Conservation (phyloP, 2,888 invertebrate genomes). For the Pollenia labialis region DNA sequence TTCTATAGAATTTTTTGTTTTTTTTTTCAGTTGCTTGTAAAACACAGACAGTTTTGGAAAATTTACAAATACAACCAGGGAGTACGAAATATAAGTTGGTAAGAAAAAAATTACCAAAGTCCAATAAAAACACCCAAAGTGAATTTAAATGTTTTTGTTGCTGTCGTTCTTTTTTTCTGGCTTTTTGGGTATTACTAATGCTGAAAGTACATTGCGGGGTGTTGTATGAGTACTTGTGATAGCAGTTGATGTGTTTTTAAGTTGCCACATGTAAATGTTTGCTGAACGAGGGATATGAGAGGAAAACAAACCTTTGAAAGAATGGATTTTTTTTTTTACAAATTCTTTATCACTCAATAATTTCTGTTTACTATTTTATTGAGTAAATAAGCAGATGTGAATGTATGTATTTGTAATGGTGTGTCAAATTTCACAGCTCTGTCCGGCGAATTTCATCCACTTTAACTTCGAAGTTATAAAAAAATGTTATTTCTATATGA, state of each 20-base stretch:
- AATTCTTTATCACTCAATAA: too few species aligned
- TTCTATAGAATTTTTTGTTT: conserved; percentile 42
- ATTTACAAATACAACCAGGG: conserved; percentile 7
- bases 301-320: not conserved
- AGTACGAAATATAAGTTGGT: conserved; percentile 11
- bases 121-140: conserved; percentile 42
- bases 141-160: conserved; percentile 53
- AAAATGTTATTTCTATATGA: too few species aligned
- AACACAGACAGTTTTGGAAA: conserved; percentile 47
- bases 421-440: too few species aligned
- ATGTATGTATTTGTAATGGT: too few species aligned
- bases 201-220: not conserved
- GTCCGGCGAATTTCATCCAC: too few species aligned
- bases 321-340: too few species aligned
- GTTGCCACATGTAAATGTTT: not conserved
- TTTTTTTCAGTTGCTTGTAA: conserved; percentile 13
- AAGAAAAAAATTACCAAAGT: not conserved
- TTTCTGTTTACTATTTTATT: too few species aligned
- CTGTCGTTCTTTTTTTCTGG: not conserved
- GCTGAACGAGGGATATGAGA: too few species aligned
- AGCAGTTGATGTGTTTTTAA: not conserved
- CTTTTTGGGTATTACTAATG: conserved; percentile 12
- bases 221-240: not conserved
- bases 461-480: too few species aligned
- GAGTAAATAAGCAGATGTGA: too few species aligned